A percentile compares a stretch with the other conserved stretches of the same genome.
Conservation (phyloP, 37 sponge, comb jelly and placozoan species). For the Cladorhizidae sp. region DNA sequence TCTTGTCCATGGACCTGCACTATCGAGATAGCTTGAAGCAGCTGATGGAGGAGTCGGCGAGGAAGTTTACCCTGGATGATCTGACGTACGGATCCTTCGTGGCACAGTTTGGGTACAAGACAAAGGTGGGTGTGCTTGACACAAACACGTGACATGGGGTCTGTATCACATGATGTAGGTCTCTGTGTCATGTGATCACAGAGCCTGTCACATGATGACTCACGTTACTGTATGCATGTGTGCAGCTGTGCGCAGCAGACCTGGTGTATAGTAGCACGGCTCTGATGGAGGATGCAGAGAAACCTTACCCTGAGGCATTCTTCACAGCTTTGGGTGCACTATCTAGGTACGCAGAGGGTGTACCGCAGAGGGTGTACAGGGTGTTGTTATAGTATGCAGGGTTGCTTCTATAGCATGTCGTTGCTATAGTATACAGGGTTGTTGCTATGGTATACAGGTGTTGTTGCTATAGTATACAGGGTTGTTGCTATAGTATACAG, state of each 20-base stretch:
- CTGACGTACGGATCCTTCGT: conserved; percentile 87
- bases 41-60: conserved; percentile 64
- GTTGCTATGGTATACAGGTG: too few species aligned
- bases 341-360: conserved; percentile 43
- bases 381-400: too few species aligned
- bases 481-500: too few species aligned
- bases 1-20: conserved; percentile 87
- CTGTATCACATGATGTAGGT: not conserved
- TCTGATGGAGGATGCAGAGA: conserved; percentile 59
- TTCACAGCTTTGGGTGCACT: conserved; percentile 71
- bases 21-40: conserved; percentile 68
- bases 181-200: not conserved
- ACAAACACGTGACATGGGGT: too few species aligned
- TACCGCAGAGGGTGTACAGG: too few species aligned
- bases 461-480: too few species aligned
- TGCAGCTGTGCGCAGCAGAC: conserved; percentile 76
- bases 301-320: conserved; percentile 43
- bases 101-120: conserved; percentile 90
- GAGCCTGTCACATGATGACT: too few species aligned
- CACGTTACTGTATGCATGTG: not conserved
- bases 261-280: conserved; percentile 58
- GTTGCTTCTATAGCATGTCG: too few species aligned
- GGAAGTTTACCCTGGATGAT: conserved; percentile 75
- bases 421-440: too few species aligned
- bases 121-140: conserved; percentile 51